A percentile compares a stretch with the other conserved stretches of the same genome.
These are phyloP conservation scores for Carollia perspicillata DNA, from an alignment of 2,113 vertebrate genomes.

Conservation along the genomic window DNA sequence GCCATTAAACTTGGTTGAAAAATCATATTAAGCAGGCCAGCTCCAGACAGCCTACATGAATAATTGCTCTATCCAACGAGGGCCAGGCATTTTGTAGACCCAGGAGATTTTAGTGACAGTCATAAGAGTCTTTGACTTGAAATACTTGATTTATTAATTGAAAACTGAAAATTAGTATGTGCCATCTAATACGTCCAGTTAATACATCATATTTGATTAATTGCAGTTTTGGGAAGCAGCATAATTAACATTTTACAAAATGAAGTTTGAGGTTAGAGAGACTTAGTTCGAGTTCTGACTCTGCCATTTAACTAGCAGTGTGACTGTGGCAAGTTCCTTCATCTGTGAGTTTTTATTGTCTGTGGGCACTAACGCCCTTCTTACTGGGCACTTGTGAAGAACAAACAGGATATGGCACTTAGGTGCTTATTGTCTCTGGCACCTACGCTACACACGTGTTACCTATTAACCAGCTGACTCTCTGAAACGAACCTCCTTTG, in stretches of 20 bases:
- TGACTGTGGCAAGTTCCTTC: background rate
- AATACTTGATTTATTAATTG: conserved; percentile 56
- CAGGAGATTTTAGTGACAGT: background rate
- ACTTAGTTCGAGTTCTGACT: background rate
- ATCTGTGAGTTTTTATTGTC: background rate
- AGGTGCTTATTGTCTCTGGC: background rate
- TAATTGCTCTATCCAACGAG: background rate
- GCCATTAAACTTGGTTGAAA: background rate
- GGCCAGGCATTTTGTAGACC: background rate
- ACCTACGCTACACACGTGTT: background rate
- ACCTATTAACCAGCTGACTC: background rate
- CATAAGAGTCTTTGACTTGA: conserved; percentile 13
- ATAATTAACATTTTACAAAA: background rate
- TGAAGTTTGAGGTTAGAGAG: background rate
- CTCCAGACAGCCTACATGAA: conserved; percentile 25
- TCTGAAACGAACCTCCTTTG: background rate
- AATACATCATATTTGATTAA: background rate
- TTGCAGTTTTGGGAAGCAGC: background rate
- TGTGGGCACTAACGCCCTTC: background rate
- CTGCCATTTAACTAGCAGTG: background rate
- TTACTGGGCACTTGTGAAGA: background rate
- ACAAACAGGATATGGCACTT: background rate
- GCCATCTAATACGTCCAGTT: background rate
- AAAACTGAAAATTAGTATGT: conserved; percentile 26
- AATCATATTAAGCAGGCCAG: background rate